phyloP scores from a whole-genome alignment of 2,797 vertebrate species.

The Xenentodon cancila region DNA sequence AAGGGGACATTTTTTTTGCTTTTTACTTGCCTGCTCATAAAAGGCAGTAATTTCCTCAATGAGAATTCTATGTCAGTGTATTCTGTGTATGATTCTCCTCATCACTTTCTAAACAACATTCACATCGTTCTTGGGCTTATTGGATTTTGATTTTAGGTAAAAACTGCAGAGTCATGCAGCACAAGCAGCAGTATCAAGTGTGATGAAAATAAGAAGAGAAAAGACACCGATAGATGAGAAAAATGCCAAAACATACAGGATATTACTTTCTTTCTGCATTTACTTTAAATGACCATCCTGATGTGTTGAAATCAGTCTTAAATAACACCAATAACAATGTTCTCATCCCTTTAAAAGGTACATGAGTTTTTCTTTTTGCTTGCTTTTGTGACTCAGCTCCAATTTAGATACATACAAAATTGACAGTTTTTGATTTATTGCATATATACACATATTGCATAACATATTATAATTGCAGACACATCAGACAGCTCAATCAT shows the following conservation, averaged over 20 bases:
- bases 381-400: too few species aligned
- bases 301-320: background rate
- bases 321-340: too few species aligned
- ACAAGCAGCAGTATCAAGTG: constrained; percentile 11
- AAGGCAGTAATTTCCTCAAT: constrained; percentile 24
- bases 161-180: constrained; percentile 18
- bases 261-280: background rate
- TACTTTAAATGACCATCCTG: background rate
- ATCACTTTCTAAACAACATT: constrained; percentile 27
- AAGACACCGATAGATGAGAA: too few species aligned
- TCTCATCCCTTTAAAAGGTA: too few species aligned
- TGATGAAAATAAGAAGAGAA: constrained; percentile 15
- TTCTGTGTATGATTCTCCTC: constrained; percentile 7
- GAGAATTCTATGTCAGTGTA: constrained; percentile 16
- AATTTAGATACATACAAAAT: too few species aligned
- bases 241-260: background rate
- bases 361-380: too few species aligned
- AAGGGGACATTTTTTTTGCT: constrained; percentile 35
- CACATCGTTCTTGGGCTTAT: background rate
- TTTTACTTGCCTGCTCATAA: constrained; percentile 28
- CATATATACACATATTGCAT: too few species aligned
- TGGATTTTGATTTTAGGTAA: background rate
- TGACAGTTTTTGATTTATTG: too few species aligned
- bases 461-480: too few species aligned
- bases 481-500: too few species aligned